Conservation (phyloP, 2,113 vertebrate genomes). For the Artemisiospiza belli region DNA sequence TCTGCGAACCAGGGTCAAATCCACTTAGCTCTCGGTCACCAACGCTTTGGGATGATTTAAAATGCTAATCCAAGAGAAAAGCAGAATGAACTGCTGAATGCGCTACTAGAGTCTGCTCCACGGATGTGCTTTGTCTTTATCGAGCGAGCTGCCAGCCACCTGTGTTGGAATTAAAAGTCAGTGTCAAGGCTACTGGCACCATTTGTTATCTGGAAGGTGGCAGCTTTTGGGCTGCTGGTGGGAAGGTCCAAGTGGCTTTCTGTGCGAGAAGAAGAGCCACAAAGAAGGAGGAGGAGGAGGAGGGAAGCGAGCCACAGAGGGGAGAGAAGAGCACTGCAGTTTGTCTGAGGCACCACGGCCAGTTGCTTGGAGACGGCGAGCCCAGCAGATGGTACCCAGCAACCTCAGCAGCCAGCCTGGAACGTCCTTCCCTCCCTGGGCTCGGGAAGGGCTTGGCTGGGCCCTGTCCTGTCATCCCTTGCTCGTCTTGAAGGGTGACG, state of each 20-base stretch:
- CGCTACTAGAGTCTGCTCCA: accelerated
- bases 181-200: neutral
- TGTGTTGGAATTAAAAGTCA: neutral
- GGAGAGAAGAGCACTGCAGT: neutral
- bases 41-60: neutral
- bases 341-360: neutral
- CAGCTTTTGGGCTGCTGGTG: neutral
- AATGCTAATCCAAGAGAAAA: neutral
- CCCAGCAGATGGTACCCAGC: neutral
- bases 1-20: neutral
- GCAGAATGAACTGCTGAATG: neutral
- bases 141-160: accelerated
- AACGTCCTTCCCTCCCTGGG: neutral
- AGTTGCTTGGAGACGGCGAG: neutral
- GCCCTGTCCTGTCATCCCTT: neutral
- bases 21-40: neutral
- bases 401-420: neutral
- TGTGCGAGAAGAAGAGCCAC: neutral
- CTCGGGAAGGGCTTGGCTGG: neutral
- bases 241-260: neutral
- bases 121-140: neutral
- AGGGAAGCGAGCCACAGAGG: accelerated
- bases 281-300: neutral
- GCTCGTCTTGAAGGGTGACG: neutral
- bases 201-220: neutral